Evolutionary conservation across 2,888 invertebrate species (phyloP).

Genomic region (Xanthia icteritia): DNA sequence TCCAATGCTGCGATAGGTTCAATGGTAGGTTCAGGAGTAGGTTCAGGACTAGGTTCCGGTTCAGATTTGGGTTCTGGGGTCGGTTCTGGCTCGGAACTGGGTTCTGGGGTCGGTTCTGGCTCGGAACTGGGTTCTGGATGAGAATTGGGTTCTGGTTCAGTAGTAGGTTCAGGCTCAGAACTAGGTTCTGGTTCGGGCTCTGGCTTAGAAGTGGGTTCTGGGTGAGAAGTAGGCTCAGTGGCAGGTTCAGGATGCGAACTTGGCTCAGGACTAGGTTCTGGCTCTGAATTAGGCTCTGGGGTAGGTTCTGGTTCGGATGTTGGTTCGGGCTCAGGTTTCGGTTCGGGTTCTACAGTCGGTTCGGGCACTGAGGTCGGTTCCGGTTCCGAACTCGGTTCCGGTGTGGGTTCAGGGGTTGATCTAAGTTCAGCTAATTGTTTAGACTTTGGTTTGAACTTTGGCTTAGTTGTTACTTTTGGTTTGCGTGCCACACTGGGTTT

Average conservation of each 20-base stretch:
- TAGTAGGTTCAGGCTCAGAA: constrained; percentile 77
- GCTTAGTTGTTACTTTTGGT: constrained; percentile 73
- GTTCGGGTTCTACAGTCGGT: constrained; percentile 75
- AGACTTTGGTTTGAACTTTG: constrained; percentile 78
- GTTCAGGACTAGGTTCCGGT: constrained; percentile 82
- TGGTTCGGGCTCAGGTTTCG: constrained; percentile 73
- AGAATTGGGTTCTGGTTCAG: constrained; percentile 79
- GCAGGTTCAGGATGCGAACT: constrained; percentile 60
- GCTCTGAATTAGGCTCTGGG: constrained; percentile 9
- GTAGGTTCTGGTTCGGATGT: constrained; percentile 76
- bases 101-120: constrained; percentile 78
- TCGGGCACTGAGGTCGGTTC: constrained; percentile 73
- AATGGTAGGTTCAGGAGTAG: constrained; percentile 81
- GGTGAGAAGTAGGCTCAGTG: constrained; percentile 61
- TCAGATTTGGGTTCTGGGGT: constrained; percentile 74
- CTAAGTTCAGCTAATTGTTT: constrained; percentile 76
- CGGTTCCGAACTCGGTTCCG: constrained; percentile 74
- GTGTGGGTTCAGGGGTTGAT: constrained; percentile 65
- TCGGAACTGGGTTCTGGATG: constrained; percentile 76
- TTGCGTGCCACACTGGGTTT: constrained; percentile 77
- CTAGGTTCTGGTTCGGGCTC: constrained; percentile 81
- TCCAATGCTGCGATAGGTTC: constrained; percentile 86
- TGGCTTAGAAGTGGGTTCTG: constrained; percentile 64
- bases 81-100: constrained; percentile 77
- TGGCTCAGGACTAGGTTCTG: constrained; percentile 68